Percentiles rank a stretch among this genome's conserved stretches.
Conservation (phyloP, 2,888 invertebrate species). For the Blastobasis adustella region DNA sequence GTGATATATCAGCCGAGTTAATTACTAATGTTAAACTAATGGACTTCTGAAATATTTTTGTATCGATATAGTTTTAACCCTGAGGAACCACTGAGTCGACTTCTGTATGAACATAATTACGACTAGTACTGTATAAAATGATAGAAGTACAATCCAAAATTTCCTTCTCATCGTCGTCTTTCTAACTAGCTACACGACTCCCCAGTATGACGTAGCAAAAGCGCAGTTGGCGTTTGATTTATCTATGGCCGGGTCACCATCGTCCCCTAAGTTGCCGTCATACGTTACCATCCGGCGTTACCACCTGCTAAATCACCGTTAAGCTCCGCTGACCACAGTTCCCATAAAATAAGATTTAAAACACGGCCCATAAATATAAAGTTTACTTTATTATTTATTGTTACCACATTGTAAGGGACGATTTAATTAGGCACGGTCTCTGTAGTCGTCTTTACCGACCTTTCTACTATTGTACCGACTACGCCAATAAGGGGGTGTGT, state of each 20-base stretch:
- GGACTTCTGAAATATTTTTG: too few species aligned
- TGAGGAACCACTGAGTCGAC: too few species aligned
- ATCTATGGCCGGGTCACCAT: constrained; percentile 16
- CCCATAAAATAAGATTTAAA: constrained; percentile 72
- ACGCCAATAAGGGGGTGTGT: too few species aligned
- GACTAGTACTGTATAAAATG: too few species aligned
- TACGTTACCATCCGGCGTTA: constrained; percentile 19
- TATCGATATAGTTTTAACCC: too few species aligned
- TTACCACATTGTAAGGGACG: constrained; percentile 33
- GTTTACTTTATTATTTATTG: constrained; percentile 44
- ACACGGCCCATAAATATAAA: constrained; percentile 47
- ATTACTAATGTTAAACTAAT: too few species aligned
- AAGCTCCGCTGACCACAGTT: constrained; percentile 53
- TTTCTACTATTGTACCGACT: too few species aligned
- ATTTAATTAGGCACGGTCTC: constrained; percentile 53
- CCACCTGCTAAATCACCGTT: constrained; percentile 53
- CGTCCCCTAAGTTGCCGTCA: constrained; percentile 9
- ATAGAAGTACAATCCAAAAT: too few species aligned
- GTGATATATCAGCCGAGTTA: too few species aligned
- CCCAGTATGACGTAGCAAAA: constrained; percentile 33
- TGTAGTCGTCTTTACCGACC: constrained; percentile 30
- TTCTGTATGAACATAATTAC: too few species aligned
- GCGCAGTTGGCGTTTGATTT: constrained; percentile 18
- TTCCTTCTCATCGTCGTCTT: too few species aligned
- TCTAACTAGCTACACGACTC: too few species aligned